These are phyloP conservation scores for Pycnomerus fuliginosus DNA, from an alignment of 2,888 invertebrate genomes.

Conservation along the genomic window DNA sequence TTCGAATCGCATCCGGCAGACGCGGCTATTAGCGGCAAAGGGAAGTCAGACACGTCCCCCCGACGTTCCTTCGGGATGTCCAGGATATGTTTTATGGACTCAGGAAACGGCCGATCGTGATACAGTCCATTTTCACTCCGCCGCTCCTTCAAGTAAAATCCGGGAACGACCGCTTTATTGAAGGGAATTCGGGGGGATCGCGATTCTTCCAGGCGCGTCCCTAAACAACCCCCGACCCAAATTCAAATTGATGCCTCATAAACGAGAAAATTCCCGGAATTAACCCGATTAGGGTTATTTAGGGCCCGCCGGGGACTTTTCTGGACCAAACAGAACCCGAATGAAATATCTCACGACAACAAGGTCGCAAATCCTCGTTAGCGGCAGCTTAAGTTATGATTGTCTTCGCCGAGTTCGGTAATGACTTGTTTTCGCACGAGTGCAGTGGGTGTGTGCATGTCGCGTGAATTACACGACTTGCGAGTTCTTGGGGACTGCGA, in stretches of 20 bases:
- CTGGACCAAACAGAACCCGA: no score
- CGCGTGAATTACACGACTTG: slow-evolving; percentile 26
- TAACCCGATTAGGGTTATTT: slow-evolving; percentile 7
- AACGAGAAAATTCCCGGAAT: no score
- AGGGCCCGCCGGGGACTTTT: no score
- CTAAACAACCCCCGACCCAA: slow-evolving; percentile 13
- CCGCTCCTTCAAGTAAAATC: slow-evolving; percentile 7
- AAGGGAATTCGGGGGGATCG: no score
- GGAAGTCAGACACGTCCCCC: no score
- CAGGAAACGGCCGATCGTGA: slow-evolving; percentile 21
- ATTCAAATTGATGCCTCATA: slow-evolving; percentile 21
- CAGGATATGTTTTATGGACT: slow-evolving; percentile 18
- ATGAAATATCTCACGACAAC: slow-evolving; percentile 27
- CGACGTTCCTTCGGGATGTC: slow-evolving; percentile 2
- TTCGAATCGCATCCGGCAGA: no score
- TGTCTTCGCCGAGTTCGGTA: slow-evolving; percentile 43
- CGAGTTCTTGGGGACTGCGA: slow-evolving; percentile 22
- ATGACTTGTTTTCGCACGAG: slow-evolving; percentile 42
- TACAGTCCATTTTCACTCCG: slow-evolving; percentile 15
- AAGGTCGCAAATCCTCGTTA: slow-evolving; percentile 36
- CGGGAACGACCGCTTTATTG: no score
- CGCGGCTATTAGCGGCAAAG: no score
- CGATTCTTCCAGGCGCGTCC: neutral
- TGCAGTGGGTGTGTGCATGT: slow-evolving; percentile 13
- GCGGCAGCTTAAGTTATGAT: slow-evolving; percentile 41